Base-by-base conservation (phyloP, 2,797 vertebrate species). In the Eulemur rubriventer region DNA sequence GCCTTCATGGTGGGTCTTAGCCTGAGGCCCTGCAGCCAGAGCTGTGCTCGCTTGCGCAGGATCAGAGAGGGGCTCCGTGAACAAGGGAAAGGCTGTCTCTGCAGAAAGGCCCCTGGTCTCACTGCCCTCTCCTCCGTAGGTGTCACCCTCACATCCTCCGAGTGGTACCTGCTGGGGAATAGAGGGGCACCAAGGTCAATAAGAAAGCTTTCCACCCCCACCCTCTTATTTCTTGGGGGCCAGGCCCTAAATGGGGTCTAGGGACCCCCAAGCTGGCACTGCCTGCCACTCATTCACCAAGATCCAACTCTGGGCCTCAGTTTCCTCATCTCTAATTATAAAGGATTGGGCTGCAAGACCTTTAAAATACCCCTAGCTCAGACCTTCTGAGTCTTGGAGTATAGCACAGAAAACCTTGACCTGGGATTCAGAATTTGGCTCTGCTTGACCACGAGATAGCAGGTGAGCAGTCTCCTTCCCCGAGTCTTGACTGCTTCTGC, bases 391-490 rank as follows among this genome's bases (percentile, higher is more conserved):
- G 61, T 84, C 72, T 28, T 43, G 28, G 75, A 46, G 4, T 57
- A 50, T 3, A 46, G 26, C 57, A 59, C n/a, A 46, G 41, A 73
- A 89, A 85, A 65, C 24, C 14, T 59, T 55, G 26, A 48, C 10
- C 43, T 43, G 63, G 70, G 35, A 88, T 28, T 88, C 59, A 75
- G 91, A 84, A 85, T 61, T 65, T 82, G 73, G 41, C 28, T 70
- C 85, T 79, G 79, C 18, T 57, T 78, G 30, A 75, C 28, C 57
- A 7, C 0, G 3, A 85, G 41, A n/a, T 14, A 18, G 2, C 63
- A 26, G 46, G 26, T 26, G 65, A 38, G 61, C 78, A 69, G 9
- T 1, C 43, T 33, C 26, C 30, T 59, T 89, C 20, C 20, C 38
- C n/a, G 28, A 83, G 38, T 35, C 52, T 90, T 10, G 0, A 4